These are phyloP conservation scores for Clinocottus analis DNA, from an alignment of 2,113 vertebrate species.

Conservation along the genomic window DNA sequence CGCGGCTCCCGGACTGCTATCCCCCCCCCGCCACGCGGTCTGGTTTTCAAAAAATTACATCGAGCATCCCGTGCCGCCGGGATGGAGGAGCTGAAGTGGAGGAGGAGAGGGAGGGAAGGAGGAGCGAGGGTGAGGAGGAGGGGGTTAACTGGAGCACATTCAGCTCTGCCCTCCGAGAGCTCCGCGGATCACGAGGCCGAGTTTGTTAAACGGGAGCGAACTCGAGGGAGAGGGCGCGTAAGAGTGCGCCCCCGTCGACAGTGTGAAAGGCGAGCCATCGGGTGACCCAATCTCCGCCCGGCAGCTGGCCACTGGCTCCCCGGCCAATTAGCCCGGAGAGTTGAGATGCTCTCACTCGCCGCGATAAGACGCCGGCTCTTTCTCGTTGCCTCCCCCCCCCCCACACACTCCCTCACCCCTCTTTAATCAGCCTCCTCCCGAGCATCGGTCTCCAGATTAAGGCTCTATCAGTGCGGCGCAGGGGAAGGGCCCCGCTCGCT, in stretches of 20 bases:
- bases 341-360: slow-evolving; percentile 56
- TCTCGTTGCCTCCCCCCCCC: slow-evolving; percentile 39
- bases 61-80: slow-evolving; percentile 17
- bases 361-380: slow-evolving; percentile 72
- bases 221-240: slow-evolving; percentile 41
- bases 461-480: slow-evolving; percentile 65
- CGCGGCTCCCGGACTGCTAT: slow-evolving; percentile 39
- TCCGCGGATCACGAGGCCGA: slow-evolving; percentile 30
- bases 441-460: slow-evolving; percentile 74
- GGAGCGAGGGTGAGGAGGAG: neutral
- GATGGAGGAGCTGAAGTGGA: too few species aligned
- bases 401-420: too few species aligned
- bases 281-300: slow-evolving; percentile 77
- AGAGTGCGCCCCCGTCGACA: slow-evolving; percentile 41
- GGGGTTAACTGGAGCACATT: neutral
- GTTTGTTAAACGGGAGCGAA: slow-evolving; percentile 54
- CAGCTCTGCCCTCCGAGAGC: slow-evolving; percentile 16
- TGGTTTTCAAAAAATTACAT: slow-evolving; percentile 43
- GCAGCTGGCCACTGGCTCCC: slow-evolving; percentile 71
- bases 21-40: neutral
- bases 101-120: neutral
- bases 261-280: slow-evolving; percentile 54
- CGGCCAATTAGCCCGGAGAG: slow-evolving; percentile 70
- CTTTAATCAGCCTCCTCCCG: slow-evolving; percentile 69
- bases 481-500: slow-evolving; percentile 67